A percentile compares a stretch with the other conserved stretches of the same genome.
phyloP scores from a whole-genome alignment of 1,140 invertebrate species.

The Drosophila kurseongensis region DNA sequence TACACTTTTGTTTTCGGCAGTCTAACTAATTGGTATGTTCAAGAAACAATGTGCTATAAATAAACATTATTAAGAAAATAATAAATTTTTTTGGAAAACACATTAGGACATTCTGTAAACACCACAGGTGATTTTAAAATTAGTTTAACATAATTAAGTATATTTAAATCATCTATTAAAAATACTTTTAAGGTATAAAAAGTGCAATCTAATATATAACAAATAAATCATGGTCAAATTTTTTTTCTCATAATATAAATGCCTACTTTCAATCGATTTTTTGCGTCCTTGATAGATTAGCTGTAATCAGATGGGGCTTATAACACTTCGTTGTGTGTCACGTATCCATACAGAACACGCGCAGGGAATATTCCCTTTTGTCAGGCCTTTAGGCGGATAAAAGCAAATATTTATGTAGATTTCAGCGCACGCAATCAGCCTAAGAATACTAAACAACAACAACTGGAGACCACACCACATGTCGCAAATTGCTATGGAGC shows the following conservation, averaged over 20 bases:
- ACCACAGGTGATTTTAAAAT: too few relatives aligned
- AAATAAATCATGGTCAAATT: not conserved
- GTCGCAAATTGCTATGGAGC: conserved; percentile 13
- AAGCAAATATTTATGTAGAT: conserved; percentile 65
- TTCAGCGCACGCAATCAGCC: conserved; percentile 55
- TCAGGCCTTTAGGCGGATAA: conserved; percentile 22
- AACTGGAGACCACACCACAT: conserved; percentile 17
- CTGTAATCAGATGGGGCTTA: conserved; percentile 29
- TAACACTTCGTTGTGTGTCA: conserved; percentile 17
- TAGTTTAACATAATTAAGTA: too few relatives aligned
- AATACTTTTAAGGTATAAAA: too few relatives aligned
- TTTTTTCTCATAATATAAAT: conserved; percentile 13
- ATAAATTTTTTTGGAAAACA: too few relatives aligned
- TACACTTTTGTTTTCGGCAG: not conserved
- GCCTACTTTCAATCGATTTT: conserved; percentile 12
- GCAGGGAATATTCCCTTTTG: conserved; percentile 17
- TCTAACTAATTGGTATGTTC: not conserved
- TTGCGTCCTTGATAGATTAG: conserved; percentile 22
- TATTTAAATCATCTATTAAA: too few relatives aligned
- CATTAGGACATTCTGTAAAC: too few relatives aligned
- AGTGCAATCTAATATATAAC: too few relatives aligned
- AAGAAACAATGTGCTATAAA: too few relatives aligned
- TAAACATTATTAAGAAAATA: too few relatives aligned
- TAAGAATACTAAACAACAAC: conserved; percentile 24
- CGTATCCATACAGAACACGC: conserved; percentile 4